Evolutionary conservation across 2,113 vertebrate species (phyloP).

Genomic region (Nothocercus julius): DNA sequence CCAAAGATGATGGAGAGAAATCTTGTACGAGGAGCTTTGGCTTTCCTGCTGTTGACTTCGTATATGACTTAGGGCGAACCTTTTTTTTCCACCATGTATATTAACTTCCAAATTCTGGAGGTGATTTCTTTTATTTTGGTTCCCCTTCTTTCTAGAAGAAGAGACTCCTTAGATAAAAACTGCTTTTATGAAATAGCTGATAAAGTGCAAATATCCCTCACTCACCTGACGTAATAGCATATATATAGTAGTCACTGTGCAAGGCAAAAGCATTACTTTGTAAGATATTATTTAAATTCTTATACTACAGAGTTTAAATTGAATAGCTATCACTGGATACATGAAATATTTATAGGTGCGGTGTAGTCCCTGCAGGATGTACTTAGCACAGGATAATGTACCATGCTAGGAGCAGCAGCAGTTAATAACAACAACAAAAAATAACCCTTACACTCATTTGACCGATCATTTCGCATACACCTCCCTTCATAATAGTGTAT

Average conservation of each 20-base stretch:
- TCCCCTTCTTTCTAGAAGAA: background rate
- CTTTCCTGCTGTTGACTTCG: background rate
- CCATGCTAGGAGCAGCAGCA: background rate
- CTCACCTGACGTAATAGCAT: fast-evolving
- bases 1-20: background rate
- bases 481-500: background rate
- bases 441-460: background rate
- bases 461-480: background rate
- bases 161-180: background rate
- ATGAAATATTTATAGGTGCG: no score
- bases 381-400: background rate
- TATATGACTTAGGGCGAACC: background rate
- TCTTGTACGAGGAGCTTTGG: background rate
- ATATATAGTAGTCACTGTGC: no score
- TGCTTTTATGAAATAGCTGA: background rate
- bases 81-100: background rate
- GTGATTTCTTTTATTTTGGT: background rate
- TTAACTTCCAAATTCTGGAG: background rate
- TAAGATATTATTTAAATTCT: no score
- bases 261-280: no score
- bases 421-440: background rate
- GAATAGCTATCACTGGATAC: no score
- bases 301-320: no score
- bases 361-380: no score
- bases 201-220: background rate